Conservation (phyloP, 2,113 vertebrate genomes). For the Diglossa brunneiventris region DNA sequence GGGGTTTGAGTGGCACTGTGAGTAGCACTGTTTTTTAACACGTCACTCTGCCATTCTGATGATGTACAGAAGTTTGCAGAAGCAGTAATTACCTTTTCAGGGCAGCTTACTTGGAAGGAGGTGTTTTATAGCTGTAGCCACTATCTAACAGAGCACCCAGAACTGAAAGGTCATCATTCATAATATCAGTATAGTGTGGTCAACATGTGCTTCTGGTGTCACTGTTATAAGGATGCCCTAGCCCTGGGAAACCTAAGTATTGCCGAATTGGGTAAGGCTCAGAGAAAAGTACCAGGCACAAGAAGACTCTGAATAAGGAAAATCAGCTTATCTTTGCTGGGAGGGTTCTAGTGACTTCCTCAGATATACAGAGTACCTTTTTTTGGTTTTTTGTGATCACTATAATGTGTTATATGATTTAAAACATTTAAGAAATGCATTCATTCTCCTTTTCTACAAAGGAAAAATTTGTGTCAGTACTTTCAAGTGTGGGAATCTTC, state of each 20-base stretch:
- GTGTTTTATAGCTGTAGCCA: background rate
- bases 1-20: background rate
- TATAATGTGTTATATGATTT: background rate
- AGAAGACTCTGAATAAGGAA: background rate
- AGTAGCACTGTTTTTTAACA: background rate
- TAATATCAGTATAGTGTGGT: background rate
- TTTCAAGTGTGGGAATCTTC: background rate
- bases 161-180: background rate
- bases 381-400: no score
- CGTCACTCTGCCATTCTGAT: background rate
- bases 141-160: background rate
- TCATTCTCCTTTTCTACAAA: background rate
- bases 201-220: background rate
- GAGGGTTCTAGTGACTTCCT: background rate
- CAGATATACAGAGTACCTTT: background rate
- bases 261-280: background rate
- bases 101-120: background rate
- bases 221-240: background rate
- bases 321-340: background rate
- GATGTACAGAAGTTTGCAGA: background rate
- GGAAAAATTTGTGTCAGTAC: background rate
- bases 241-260: background rate
- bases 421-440: background rate
- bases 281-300: background rate
- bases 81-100: background rate